Conservation (phyloP, 2,888 invertebrate genomes). For the Leptinotarsa haldemani region DNA sequence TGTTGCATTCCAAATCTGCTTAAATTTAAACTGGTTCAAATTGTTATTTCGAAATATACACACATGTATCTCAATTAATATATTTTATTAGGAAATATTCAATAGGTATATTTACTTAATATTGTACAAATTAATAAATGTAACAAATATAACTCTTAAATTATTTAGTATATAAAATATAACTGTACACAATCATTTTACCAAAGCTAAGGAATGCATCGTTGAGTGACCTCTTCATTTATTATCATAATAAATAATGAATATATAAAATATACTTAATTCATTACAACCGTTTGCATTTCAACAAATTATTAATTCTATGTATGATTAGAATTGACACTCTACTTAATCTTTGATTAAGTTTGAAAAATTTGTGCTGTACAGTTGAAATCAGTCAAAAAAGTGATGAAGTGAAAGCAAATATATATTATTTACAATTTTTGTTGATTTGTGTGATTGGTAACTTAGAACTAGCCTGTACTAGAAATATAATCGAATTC, state of each 20-base stretch:
- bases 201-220: slow-evolving; percentile 34
- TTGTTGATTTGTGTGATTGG: not conserved
- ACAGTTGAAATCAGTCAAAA: slow-evolving; percentile 22
- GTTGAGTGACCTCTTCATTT: slow-evolving; percentile 32
- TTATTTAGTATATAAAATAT: slow-evolving; percentile 46
- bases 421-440: not conserved
- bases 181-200: slow-evolving; percentile 41
- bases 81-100: slow-evolving; percentile 53
- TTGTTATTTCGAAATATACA: slow-evolving; percentile 17
- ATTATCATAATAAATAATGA: slow-evolving; percentile 33
- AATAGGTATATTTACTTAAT: slow-evolving; percentile 44
- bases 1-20: too few relatives aligned
- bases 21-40: too few relatives aligned
- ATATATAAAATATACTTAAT: slow-evolving; percentile 29
- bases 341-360: slow-evolving; percentile 42
- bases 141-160: slow-evolving; percentile 52
- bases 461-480: not conserved
- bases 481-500: not conserved
- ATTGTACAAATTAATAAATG: slow-evolving; percentile 50
- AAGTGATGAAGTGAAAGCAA: slow-evolving; percentile 17
- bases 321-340: slow-evolving; percentile 53
- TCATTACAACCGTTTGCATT: slow-evolving; percentile 10
- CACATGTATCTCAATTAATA: slow-evolving; percentile 27
- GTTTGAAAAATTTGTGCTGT: slow-evolving; percentile 24
- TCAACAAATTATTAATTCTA: slow-evolving; percentile 14